A percentile compares a stretch with the other conserved stretches of the same genome.
Evolutionary conservation across 1,140 invertebrate species (phyloP).

Genomic region (Leptinotarsa texana): DNA sequence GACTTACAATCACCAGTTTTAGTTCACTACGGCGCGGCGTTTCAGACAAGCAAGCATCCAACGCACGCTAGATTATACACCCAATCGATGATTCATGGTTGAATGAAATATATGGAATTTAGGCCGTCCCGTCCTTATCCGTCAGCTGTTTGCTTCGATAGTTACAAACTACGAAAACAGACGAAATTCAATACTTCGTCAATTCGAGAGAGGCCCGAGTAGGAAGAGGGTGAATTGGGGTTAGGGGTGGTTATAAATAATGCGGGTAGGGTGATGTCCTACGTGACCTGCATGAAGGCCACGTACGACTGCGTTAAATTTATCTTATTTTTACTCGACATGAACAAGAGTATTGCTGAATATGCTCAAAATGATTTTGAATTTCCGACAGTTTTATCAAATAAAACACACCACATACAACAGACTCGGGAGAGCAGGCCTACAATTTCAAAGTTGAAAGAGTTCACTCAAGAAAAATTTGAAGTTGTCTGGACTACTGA

Average conservation of each 20-base stretch:
- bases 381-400: no score
- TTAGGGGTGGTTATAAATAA: neutral
- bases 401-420: no score
- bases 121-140: constrained; percentile 17
- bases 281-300: neutral
- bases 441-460: no score
- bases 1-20: no score
- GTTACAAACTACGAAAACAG: constrained; percentile 10
- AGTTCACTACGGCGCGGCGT: no score
- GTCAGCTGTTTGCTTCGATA: constrained; percentile 30
- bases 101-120: constrained; percentile 4
- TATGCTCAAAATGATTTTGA: no score
- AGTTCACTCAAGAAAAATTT: no score
- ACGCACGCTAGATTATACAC: neutral
- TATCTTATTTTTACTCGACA: no score
- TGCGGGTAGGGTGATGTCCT: constrained; percentile 1
- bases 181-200: constrained; percentile 5
- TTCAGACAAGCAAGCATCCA: constrained; percentile 10
- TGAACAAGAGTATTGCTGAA: no score
- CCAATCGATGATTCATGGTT: constrained; percentile 26
- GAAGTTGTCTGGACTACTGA: no score
- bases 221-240: neutral
- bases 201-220: neutral
- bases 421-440: no score
- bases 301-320: no score